Evolutionary conservation across 1,140 invertebrate species (phyloP).

Genomic region (Aphidius gifuensis): DNA sequence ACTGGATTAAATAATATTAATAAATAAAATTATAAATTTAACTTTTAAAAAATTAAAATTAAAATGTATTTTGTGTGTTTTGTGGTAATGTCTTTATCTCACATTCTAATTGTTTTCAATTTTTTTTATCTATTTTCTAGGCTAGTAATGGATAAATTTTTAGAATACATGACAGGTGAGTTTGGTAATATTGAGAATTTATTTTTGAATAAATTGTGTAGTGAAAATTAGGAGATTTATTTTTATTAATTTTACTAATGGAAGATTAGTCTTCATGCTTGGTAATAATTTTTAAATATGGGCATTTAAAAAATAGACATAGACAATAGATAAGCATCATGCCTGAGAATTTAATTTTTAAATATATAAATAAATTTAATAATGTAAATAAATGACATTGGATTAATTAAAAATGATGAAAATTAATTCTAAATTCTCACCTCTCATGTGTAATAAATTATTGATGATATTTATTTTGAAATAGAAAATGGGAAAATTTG

Average conservation of each 20-base stretch:
- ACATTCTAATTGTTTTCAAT: background rate
- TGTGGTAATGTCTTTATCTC: background rate
- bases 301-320: no score
- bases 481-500: no score
- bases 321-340: no score
- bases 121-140: constrained; percentile 31
- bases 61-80: background rate
- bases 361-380: no score
- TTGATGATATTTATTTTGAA: background rate
- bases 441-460: constrained; percentile 16
- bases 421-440: constrained; percentile 6
- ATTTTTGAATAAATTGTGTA: background rate
- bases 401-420: no score
- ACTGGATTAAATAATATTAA: constrained; percentile 6
- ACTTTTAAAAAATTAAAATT: constrained; percentile 7
- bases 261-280: background rate
- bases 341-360: no score
- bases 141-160: constrained; percentile 23
- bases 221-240: no score
- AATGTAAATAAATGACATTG: no score
- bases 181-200: background rate
- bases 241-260: background rate
- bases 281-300: no score
- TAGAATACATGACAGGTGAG: constrained; percentile 15
- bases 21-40: constrained; percentile 2